Evolutionary conservation across 2,113 vertebrate species (phyloP).

Genomic region (Proterorhinus semilunaris): DNA sequence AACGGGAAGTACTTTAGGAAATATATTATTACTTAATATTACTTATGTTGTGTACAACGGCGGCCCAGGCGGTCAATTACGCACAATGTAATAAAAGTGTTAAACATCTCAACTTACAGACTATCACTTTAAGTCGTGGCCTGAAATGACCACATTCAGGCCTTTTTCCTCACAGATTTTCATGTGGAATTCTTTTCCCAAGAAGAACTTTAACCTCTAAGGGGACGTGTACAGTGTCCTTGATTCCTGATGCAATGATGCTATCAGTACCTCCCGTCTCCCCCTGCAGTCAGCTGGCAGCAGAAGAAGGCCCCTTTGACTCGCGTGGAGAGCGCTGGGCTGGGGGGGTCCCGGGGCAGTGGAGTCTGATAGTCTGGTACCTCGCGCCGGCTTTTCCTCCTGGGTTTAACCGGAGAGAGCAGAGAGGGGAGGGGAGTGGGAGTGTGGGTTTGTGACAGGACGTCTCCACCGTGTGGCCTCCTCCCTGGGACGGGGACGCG

Average conservation of each 20-base stretch:
- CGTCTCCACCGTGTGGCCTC: conserved; percentile 82
- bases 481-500: conserved; percentile 8
- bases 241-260: neutral
- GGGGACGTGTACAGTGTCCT: neutral
- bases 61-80: too few relatives aligned
- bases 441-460: conserved; percentile 71
- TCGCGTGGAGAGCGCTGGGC: conserved; percentile 39
- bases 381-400: conserved; percentile 48
- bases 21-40: too few relatives aligned
- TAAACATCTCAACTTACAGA: too few relatives aligned
- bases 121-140: too few relatives aligned
- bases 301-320: conserved; percentile 76
- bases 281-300: conserved; percentile 67
- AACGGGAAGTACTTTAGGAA: too few relatives aligned
- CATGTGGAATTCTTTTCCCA: too few relatives aligned
- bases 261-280: conserved; percentile 3
- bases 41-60: too few relatives aligned
- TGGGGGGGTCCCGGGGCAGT: conserved; percentile 54
- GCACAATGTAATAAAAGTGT: too few relatives aligned
- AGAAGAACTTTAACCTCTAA: too few relatives aligned
- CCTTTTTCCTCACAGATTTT: too few relatives aligned
- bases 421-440: conserved; percentile 24
- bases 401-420: conserved; percentile 36
- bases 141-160: too few relatives aligned
- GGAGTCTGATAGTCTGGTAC: conserved; percentile 80